phyloP scores from a whole-genome alignment of 2,113 vertebrate species.

The Datnioides undecimradiatus region DNA sequence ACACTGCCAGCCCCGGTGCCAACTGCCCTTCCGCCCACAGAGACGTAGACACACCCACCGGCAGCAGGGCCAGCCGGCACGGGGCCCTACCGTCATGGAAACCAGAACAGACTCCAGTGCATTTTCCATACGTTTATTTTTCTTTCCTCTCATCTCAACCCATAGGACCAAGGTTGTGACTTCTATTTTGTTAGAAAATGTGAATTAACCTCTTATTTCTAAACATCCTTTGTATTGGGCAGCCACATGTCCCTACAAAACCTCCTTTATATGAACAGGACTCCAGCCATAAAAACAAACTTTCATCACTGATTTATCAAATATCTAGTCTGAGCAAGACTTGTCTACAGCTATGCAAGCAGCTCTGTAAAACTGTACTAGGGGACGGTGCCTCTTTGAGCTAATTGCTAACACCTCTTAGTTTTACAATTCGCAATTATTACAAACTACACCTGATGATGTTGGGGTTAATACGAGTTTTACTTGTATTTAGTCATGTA shows the following conservation, averaged over 20 bases:
- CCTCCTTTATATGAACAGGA: not conserved
- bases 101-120: slow-evolving; percentile 27
- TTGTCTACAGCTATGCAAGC: not conserved
- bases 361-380: not conserved
- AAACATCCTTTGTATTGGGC: not conserved
- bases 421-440: not conserved
- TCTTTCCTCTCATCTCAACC: not conserved
- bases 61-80: slow-evolving; percentile 52
- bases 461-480: not conserved
- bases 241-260: not conserved
- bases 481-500: not conserved
- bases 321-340: not conserved
- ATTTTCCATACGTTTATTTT: slow-evolving; percentile 36
- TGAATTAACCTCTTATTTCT: not conserved
- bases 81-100: slow-evolving; percentile 64
- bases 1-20: slow-evolving; percentile 55
- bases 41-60: slow-evolving; percentile 57
- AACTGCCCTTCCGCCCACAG: slow-evolving; percentile 63
- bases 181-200: not conserved
- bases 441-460: not conserved
- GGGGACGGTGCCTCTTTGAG: not conserved
- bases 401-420: not conserved
- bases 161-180: not conserved
- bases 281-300: not conserved
- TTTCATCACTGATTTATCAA: not conserved